Base-by-base conservation (phyloP, 2,797 vertebrate species). In the Dipus sagitta region DNA sequence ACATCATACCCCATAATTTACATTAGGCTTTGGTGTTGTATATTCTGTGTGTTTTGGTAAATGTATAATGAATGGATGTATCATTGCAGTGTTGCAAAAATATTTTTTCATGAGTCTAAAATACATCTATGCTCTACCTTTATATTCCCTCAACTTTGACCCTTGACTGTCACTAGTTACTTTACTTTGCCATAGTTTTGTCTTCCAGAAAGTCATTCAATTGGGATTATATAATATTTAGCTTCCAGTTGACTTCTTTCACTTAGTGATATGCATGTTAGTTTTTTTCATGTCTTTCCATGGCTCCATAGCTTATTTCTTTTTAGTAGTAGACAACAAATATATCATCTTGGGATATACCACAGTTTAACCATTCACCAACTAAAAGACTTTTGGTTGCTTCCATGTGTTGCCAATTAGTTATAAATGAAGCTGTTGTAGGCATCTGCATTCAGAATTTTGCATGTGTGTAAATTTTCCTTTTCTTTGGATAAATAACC, bases 101-200 rank as follows among this genome's bases (percentile, higher is more conserved):
- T 15, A 21, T n/a, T 52, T 64, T 47, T 68, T 85, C 28, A 71
- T 21, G 9, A 4, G 6, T 18, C 28, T 77, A 26, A n/a, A 47
- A 76, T 23, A n/a, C 34, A 28, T 65, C 13, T n/a, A 7, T 72
- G 26, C 12, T 77, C 23, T 47, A 11, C 26, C 28, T 58, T 52
- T 52, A 12, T 3, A 54, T 18, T n/a, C 4, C 24, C 20, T 52
- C 6, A 13, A 12, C 2, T 2, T 6, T 34, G 8, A 28, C 7
- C 18, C 14, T 12, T n/a, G 42, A 4, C 2, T 28, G 1, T 3
- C 10, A n/a, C 26, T 18, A 2, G 26, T 32, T n/a, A n/a, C 60
- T 38, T 68, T 83, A 83, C 18, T 24, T 91, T 76, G n/a, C 32
- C 9, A 54, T 42, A 68, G 26, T 38, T 68, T 58, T 60, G 32